A percentile compares a stretch with the other conserved stretches of the same genome.
Evolutionary conservation across 1,140 invertebrate genomes (phyloP).

Genomic region (Anoplophora glabripennis): DNA sequence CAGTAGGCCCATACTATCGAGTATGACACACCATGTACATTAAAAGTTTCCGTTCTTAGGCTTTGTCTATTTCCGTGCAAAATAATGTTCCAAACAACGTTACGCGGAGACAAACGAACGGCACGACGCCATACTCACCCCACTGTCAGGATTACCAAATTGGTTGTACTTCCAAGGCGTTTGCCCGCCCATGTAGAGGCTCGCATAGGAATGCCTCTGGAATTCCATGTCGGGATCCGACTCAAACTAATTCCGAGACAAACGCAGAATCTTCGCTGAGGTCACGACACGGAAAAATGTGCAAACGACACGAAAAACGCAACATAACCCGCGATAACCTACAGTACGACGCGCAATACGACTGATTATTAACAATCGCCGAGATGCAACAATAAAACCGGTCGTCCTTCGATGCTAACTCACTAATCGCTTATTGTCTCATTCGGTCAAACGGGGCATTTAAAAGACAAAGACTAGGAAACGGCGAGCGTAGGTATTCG

Average conservation of each 20-base stretch:
- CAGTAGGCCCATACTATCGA: too few relatives aligned
- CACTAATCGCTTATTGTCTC: neutral
- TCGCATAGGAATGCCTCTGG: slow-evolving; percentile 26
- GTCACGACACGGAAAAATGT: neutral
- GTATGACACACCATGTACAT: too few relatives aligned
- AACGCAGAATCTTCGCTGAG: neutral
- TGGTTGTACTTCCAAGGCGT: slow-evolving; percentile 29
- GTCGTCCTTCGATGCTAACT: slow-evolving; percentile 7
- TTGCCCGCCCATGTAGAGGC: slow-evolving; percentile 18
- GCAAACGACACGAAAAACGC: neutral
- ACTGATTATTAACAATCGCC: neutral
- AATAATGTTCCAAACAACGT: too few relatives aligned
- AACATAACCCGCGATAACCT: neutral
- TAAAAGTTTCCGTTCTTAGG: too few relatives aligned
- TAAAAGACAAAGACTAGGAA: slow-evolving; percentile 6
- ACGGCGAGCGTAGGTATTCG: neutral
- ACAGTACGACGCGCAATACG: neutral
- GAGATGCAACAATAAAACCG: neutral
- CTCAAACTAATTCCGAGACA: neutral
- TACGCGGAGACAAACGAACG: neutral
- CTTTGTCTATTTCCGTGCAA: too few relatives aligned
- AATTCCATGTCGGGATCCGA: slow-evolving; percentile 23
- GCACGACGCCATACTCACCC: slow-evolving; percentile 21
- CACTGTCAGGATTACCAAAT: slow-evolving; percentile 28
- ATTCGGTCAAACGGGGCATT: neutral